These are phyloP conservation scores for Clamator glandarius DNA, from an alignment of 2,797 vertebrate genomes.

Conservation along the genomic window DNA sequence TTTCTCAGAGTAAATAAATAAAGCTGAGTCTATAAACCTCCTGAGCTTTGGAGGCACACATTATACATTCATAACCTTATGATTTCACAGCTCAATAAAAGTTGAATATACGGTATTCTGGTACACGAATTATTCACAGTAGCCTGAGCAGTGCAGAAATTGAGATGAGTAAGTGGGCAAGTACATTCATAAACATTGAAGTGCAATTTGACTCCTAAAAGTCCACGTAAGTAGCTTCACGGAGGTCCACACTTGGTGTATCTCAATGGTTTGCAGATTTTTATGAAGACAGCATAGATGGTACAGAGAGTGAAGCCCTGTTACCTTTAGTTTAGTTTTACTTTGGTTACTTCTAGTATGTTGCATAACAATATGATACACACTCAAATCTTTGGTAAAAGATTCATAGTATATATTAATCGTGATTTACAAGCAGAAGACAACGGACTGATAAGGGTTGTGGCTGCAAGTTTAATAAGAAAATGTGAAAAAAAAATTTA, in stretches of 20 bases:
- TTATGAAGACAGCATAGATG: not conserved
- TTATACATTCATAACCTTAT: not conserved
- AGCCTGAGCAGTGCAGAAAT: not conserved
- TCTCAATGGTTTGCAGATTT: constrained; percentile 22
- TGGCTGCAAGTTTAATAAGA: not conserved
- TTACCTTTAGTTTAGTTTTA: not conserved
- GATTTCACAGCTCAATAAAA: not conserved
- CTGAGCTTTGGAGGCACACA: not conserved
- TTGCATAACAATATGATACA: not conserved
- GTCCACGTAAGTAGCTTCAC: not conserved
- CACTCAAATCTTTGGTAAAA: not conserved
- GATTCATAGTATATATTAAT: not conserved
- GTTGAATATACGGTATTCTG: not conserved
- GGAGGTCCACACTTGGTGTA: not conserved
- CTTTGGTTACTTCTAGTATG: not conserved
- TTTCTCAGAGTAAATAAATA: not conserved
- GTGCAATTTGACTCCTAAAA: not conserved
- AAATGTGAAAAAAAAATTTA: not conserved
- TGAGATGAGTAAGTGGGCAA: not conserved
- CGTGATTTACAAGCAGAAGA: not conserved
- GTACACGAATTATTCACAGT: not conserved
- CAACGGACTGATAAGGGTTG: not conserved
- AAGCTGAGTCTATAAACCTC: not conserved
- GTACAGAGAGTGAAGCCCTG: not conserved
- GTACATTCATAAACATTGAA: not conserved